A percentile compares a stretch with the other conserved stretches of the same genome.
Conservation (phyloP, 1,140 invertebrate species). For the Dysdera silvatica region DNA sequence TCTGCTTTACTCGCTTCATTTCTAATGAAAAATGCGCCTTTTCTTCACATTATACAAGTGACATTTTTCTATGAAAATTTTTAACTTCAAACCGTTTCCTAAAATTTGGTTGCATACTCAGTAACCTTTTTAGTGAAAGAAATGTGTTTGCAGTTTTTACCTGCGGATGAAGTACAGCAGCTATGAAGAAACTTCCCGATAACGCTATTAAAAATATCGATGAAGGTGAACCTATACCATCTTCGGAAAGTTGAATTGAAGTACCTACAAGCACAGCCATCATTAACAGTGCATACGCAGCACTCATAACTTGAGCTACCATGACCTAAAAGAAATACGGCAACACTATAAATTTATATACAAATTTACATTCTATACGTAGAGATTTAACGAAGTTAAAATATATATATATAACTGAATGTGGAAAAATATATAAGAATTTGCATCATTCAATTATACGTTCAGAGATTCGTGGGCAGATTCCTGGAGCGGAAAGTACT, state of each 20-base stretch:
- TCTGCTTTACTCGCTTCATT: too few species aligned
- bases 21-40: too few species aligned
- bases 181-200: constrained; percentile 89
- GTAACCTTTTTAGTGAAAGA: neutral
- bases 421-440: neutral
- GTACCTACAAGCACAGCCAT: constrained; percentile 85
- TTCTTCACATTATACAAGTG: too few species aligned
- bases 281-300: constrained; percentile 81
- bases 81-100: too few species aligned
- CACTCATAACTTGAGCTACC: constrained; percentile 64
- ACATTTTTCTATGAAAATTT: too few species aligned
- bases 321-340: constrained; percentile 45
- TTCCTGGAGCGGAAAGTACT: neutral
- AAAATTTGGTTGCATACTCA: too few species aligned
- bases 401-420: too few species aligned
- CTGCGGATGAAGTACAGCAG: constrained; percentile 95
- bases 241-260: constrained; percentile 87
- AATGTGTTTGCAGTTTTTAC: neutral
- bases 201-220: constrained; percentile 95
- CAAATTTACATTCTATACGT: neutral
- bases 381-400: neutral
- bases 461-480: neutral
- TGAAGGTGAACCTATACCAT: constrained; percentile 86
- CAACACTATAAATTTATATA: neutral
- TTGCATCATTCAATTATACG: neutral